phyloP scores from a whole-genome alignment of 2,888 invertebrate genomes.

The Drosophila austrosaltans region DNA sequence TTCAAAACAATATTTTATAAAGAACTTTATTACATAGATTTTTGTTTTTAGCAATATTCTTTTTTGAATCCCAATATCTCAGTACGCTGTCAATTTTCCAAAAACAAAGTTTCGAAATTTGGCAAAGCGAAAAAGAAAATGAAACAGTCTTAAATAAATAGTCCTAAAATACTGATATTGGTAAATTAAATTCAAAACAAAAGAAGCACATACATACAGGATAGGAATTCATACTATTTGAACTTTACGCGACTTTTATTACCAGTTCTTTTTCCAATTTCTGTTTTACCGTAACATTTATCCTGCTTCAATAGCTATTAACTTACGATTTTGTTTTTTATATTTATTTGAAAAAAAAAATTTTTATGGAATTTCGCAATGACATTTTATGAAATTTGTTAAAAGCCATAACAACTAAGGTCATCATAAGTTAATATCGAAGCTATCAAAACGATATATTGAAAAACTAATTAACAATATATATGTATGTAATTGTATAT shows the following conservation, averaged over 20 bases:
- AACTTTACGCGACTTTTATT: not conserved
- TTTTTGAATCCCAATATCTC: not conserved
- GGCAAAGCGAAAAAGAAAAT: not conserved
- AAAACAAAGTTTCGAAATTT: too few relatives aligned
- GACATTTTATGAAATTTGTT: slow-evolving; percentile 38
- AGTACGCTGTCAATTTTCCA: not conserved
- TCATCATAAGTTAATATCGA: slow-evolving; percentile 63
- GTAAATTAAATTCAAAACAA: too few relatives aligned
- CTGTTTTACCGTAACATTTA: slow-evolving; percentile 18
- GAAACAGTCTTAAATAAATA: not conserved
- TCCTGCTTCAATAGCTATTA: slow-evolving; percentile 26
- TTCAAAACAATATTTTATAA: not conserved
- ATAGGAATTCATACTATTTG: not conserved
- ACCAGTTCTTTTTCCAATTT: not conserved
- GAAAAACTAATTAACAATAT: slow-evolving; percentile 26
- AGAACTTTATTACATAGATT: not conserved
- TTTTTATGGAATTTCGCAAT: slow-evolving; percentile 44
- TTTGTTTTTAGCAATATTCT: too few relatives aligned
- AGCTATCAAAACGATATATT: slow-evolving; percentile 20
- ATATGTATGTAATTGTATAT: slow-evolving; percentile 23
- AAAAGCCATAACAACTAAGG: slow-evolving; percentile 81
- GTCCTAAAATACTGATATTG: not conserved
- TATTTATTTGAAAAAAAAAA: slow-evolving; percentile 41
- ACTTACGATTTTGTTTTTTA: slow-evolving; percentile 30
- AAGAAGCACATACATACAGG: not conserved